Percentiles rank a stretch among this genome's conserved stretches.
phyloP scores from a whole-genome alignment of 2,797 vertebrate species.

The Ibycter americanus region DNA sequence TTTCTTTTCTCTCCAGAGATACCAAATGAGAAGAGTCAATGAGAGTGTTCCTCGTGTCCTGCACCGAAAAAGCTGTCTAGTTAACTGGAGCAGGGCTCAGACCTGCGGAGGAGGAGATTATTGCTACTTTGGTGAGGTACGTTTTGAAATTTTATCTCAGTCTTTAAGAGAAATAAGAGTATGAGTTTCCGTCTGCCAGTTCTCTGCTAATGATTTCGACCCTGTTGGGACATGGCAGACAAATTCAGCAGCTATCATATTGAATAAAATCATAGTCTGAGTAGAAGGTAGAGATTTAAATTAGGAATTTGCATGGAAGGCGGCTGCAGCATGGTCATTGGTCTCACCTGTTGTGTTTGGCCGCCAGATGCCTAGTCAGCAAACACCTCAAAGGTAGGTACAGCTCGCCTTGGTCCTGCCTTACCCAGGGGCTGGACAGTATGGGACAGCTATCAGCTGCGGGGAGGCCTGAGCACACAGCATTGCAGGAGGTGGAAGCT shows the following conservation, averaged over 20 bases:
- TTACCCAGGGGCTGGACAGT: background rate
- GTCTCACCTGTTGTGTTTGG: background rate
- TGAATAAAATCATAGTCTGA: background rate
- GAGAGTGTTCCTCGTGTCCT: background rate
- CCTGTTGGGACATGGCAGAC: background rate
- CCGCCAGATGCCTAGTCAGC: background rate
- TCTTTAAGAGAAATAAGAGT: background rate
- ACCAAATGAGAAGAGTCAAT: background rate
- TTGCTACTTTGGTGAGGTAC: background rate
- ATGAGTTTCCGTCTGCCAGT: background rate
- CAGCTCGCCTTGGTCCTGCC: background rate
- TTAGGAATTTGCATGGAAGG: background rate
- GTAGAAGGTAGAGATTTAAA: background rate
- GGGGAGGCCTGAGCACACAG: background rate
- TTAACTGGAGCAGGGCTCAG: background rate
- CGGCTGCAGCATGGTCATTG: background rate
- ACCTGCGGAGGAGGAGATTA: background rate
- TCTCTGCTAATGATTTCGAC: background rate
- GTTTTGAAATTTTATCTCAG: background rate
- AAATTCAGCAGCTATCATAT: background rate
- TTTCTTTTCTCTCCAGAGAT: background rate
- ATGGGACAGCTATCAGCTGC: rapidly evolving
- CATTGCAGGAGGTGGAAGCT: background rate
- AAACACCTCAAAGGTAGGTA: background rate
- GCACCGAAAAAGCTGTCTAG: background rate